phyloP scores from a whole-genome alignment of 35 echinoderm and acorn worm genomes.

The Chiridota heheva region DNA sequence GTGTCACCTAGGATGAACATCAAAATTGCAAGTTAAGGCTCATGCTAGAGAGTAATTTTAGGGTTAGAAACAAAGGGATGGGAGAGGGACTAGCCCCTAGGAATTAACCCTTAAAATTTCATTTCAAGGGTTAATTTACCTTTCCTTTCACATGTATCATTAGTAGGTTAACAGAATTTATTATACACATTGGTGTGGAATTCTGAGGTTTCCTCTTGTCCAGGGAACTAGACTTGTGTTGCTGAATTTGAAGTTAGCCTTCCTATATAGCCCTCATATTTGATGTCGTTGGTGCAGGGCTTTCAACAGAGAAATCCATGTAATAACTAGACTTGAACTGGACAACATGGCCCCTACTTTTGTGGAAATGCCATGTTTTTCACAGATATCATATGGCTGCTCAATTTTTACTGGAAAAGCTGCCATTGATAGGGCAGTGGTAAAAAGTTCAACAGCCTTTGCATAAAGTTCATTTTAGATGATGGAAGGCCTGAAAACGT shows the following conservation, averaged over 20 bases:
- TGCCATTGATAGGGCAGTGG: neutral
- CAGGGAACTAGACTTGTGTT: too few relatives aligned
- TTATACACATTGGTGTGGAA: too few relatives aligned
- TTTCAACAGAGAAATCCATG: neutral
- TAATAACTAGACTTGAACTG: neutral
- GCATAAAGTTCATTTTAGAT: neutral
- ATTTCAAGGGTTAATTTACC: too few relatives aligned
- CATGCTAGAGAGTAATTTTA: neutral
- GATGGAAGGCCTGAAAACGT: neutral
- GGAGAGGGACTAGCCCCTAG: neutral
- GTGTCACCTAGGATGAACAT: neutral
- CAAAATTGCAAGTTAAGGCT: neutral
- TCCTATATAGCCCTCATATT: constrained; percentile 1
- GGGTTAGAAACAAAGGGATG: neutral
- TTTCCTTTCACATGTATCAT: too few relatives aligned
- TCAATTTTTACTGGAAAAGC: neutral
- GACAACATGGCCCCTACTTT: neutral
- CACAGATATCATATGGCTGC: neutral
- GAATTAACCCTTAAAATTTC: too few relatives aligned
- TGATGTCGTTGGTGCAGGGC: neutral
- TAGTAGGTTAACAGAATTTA: too few relatives aligned
- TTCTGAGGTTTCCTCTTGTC: too few relatives aligned
- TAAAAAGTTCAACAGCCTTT: neutral
- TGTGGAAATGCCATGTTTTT: neutral
- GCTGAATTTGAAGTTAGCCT: neutral